phyloP scores from a whole-genome alignment of 2,797 vertebrate species.

The Falco concolor region DNA sequence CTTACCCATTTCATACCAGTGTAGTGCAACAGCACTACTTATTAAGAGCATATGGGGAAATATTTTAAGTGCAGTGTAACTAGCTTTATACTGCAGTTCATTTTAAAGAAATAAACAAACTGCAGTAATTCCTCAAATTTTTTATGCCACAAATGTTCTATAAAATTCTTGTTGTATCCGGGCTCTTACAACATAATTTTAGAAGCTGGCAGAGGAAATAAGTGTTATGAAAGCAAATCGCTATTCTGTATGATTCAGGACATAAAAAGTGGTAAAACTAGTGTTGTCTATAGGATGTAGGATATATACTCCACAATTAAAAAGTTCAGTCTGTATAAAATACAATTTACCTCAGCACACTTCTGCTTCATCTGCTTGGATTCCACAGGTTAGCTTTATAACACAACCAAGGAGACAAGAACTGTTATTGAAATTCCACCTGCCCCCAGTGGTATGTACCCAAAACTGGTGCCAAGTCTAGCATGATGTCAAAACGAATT shows the following conservation, averaged over 20 bases:
- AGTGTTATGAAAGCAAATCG: background rate
- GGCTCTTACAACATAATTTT: constrained; percentile 15
- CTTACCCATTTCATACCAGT: background rate
- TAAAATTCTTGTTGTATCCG: constrained; percentile 42
- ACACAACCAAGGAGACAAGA: background rate
- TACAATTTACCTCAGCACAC: background rate
- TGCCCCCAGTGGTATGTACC: constrained; percentile 20
- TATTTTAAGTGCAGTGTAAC: constrained; percentile 3
- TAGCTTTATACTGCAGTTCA: constrained; percentile 51
- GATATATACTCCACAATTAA: background rate
- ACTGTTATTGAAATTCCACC: constrained; percentile 42
- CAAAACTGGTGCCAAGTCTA: background rate
- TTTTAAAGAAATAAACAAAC: constrained; percentile 67
- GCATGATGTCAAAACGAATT: constrained; percentile 30
- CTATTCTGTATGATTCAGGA: background rate
- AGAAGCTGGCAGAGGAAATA: background rate
- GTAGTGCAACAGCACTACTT: background rate
- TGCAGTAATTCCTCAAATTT: constrained; percentile 45
- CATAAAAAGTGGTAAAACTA: background rate
- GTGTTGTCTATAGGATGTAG: background rate
- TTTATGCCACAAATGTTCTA: constrained; percentile 48
- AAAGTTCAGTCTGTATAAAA: background rate
- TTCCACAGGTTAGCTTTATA: background rate
- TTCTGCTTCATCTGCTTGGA: background rate
- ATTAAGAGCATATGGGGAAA: constrained; percentile 17